Evolutionary conservation across 2,797 vertebrate species (phyloP).

Genomic region (Okamejei kenojei): DNA sequence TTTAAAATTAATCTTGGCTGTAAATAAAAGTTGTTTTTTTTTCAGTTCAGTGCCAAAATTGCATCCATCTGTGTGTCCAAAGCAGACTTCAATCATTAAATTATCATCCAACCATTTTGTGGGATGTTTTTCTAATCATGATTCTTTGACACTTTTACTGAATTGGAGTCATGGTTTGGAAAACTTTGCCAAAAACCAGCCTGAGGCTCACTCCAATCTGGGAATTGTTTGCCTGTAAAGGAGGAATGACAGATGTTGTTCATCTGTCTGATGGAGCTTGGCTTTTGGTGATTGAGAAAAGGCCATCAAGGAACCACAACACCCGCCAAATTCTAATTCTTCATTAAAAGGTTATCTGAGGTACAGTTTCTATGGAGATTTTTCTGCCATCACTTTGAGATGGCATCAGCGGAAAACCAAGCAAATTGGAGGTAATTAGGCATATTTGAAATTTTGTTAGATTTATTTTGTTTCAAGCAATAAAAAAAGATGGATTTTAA

Average conservation of each 20-base stretch:
- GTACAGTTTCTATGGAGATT: background rate
- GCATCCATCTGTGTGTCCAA: background rate
- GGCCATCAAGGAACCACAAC: background rate
- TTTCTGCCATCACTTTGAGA: background rate
- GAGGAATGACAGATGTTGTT: background rate
- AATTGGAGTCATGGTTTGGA: background rate
- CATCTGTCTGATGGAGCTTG: background rate
- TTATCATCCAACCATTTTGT: background rate
- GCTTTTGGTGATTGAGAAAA: background rate
- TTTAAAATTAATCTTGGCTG: constrained; percentile 8
- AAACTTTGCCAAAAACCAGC: background rate
- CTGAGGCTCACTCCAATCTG: background rate
- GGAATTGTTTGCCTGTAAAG: background rate
- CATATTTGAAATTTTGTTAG: no score
- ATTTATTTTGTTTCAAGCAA: background rate
- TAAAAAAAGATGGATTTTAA: background rate
- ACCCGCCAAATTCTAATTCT: background rate
- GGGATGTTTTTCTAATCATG: background rate
- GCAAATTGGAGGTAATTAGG: no score
- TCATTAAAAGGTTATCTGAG: background rate
- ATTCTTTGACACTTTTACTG: background rate
- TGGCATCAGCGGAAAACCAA: background rate
- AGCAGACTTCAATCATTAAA: background rate
- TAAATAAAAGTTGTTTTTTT: background rate
- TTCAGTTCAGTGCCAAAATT: background rate